Percentiles rank a stretch among this genome's conserved stretches.
These are phyloP conservation scores for Cenopis cana DNA, from an alignment of 2,888 invertebrate species.

Conservation along the genomic window DNA sequence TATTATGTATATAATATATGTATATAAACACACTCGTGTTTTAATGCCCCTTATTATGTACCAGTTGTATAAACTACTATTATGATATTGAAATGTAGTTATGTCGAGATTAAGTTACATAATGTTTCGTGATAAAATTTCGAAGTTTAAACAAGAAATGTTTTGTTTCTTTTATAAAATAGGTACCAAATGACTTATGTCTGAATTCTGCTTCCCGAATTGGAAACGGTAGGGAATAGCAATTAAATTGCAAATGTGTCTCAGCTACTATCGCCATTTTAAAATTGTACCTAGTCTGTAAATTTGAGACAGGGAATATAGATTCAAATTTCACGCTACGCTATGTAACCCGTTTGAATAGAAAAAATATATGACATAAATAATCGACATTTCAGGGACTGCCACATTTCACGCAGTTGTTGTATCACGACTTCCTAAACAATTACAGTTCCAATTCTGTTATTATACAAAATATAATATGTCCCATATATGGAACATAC, in stretches of 20 bases:
- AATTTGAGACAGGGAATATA: not conserved
- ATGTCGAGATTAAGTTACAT: constrained; percentile 13
- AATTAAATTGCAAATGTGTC: constrained; percentile 4
- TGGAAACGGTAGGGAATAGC: not conserved
- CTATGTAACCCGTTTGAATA: not conserved
- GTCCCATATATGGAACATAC: not conserved
- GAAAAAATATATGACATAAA: not conserved
- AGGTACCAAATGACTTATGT: not conserved
- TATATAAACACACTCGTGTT: too few species aligned
- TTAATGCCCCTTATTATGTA: too few species aligned
- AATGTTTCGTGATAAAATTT: not conserved
- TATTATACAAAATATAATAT: not conserved
- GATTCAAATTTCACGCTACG: not conserved
- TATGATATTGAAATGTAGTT: not conserved
- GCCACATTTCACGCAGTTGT: not conserved
- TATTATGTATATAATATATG: too few species aligned
- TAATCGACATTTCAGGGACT: not conserved
- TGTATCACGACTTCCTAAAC: not conserved
- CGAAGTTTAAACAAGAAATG: not conserved
- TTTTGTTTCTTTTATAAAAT: not conserved
- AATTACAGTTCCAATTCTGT: not conserved
- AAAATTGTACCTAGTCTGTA: constrained; percentile 6
- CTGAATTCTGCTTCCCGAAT: constrained; percentile 15
- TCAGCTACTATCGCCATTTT: constrained; percentile 11
- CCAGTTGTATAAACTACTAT: too few species aligned